These are phyloP conservation scores for Acomys russatus DNA, from an alignment of 2,797 vertebrate species.

Conservation along the genomic window DNA sequence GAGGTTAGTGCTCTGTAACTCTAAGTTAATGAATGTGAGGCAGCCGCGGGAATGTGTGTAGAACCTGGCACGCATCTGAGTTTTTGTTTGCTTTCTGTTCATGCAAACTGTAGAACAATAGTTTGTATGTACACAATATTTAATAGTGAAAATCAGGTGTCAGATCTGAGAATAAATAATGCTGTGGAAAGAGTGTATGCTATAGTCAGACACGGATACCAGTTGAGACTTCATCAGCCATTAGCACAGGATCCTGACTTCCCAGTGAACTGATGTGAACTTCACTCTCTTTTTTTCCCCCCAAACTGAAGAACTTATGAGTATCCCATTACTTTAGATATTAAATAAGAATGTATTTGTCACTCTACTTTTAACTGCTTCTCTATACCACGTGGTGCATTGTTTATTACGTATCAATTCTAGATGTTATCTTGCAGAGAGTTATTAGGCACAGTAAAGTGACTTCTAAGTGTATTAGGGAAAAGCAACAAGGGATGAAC, in stretches of 20 bases:
- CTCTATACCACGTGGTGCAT: neutral
- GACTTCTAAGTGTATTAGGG: neutral
- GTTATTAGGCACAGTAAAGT: neutral
- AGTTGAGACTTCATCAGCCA: neutral
- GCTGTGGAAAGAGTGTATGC: neutral
- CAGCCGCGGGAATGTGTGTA: neutral
- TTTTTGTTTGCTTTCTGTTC: slow-evolving; percentile 53
- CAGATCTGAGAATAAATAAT: neutral
- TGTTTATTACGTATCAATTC: neutral
- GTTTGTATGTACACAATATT: neutral
- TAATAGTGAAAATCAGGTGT: slow-evolving; percentile 25
- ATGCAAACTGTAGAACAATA: slow-evolving; percentile 34
- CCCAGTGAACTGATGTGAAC: neutral
- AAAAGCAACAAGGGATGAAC: neutral
- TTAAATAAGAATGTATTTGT: slow-evolving; percentile 17
- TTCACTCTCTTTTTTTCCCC: neutral
- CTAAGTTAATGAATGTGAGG: slow-evolving; percentile 67
- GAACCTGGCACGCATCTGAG: neutral
- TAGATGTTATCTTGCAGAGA: neutral
- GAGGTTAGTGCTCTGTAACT: slow-evolving; percentile 64
- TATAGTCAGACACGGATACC: neutral
- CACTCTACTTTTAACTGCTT: neutral
- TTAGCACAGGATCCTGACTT: neutral
- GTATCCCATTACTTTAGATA: neutral
- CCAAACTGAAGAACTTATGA: neutral